These are phyloP conservation scores for Lipophrys pholis DNA, from an alignment of 2,113 vertebrate species.

Conservation along the genomic window DNA sequence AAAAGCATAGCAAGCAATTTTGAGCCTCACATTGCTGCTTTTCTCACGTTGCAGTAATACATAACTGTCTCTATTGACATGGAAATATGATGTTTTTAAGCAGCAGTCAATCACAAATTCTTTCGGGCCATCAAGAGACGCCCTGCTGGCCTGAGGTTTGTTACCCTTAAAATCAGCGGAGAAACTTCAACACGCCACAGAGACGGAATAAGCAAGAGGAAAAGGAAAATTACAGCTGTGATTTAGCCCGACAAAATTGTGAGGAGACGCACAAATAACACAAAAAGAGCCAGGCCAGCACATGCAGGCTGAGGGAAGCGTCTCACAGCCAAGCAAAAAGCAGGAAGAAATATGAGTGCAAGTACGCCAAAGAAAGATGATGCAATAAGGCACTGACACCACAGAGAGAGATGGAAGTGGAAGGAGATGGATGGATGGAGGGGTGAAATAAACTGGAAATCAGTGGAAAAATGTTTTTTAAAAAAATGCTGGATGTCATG, in stretches of 20 bases:
- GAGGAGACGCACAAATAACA: constrained; percentile 66
- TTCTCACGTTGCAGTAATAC: constrained; percentile 25
- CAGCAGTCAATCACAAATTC: constrained; percentile 35
- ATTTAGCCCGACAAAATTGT: constrained; percentile 38
- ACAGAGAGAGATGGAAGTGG: constrained; percentile 49
- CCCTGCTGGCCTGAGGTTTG: background rate
- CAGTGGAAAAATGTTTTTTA: constrained; percentile 16
- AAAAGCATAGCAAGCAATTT: constrained; percentile 53
- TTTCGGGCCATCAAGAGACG: constrained; percentile 30
- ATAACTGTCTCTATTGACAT: constrained; percentile 47
- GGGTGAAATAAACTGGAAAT: constrained; percentile 56
- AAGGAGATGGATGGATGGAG: constrained; percentile 46
- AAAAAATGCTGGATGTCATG: constrained; percentile 28
- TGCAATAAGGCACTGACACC: constrained; percentile 60
- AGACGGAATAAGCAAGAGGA: constrained; percentile 16
- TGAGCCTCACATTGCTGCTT: constrained; percentile 19
- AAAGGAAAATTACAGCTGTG: constrained; percentile 49
- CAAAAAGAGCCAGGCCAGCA: constrained; percentile 36
- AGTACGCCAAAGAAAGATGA: constrained; percentile 67
- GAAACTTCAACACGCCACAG: constrained; percentile 8
- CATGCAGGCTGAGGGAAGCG: constrained; percentile 67
- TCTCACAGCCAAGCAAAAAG: constrained; percentile 68
- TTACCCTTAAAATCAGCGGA: constrained; percentile 26
- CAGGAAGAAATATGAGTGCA: constrained; percentile 64
- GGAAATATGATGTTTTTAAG: constrained; percentile 38